These are phyloP conservation scores for Austrofundulus limnaeus DNA, from an alignment of 2,113 vertebrate species.

Conservation along the genomic window DNA sequence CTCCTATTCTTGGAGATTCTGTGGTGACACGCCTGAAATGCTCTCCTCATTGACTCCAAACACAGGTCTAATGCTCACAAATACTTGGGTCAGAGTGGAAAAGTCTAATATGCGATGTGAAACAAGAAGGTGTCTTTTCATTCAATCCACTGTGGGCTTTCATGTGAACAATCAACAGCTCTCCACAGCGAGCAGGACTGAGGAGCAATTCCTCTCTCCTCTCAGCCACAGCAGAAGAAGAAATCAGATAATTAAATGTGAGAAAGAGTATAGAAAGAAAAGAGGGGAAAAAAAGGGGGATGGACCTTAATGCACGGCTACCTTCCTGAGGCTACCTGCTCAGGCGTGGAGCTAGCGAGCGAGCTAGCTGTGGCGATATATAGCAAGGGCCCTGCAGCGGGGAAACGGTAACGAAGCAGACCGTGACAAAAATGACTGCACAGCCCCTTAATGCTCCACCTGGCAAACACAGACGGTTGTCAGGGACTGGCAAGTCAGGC, in stretches of 20 bases:
- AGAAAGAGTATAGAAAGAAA: slow-evolving; percentile 81
- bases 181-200: slow-evolving; percentile 80
- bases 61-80: slow-evolving; percentile 77
- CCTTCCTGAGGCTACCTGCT: slow-evolving; percentile 84
- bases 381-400: slow-evolving; percentile 72
- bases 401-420: slow-evolving; percentile 70
- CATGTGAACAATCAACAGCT: slow-evolving; percentile 83
- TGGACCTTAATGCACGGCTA: slow-evolving; percentile 87
- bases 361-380: slow-evolving; percentile 68
- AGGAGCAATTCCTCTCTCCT: slow-evolving; percentile 87
- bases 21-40: slow-evolving; percentile 81
- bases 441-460: slow-evolving; percentile 82
- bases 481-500: slow-evolving; percentile 91
- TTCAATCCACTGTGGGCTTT: slow-evolving; percentile 82
- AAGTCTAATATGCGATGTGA: slow-evolving; percentile 83
- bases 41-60: slow-evolving; percentile 82
- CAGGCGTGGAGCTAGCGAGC: slow-evolving; percentile 74
- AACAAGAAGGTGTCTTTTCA: slow-evolving; percentile 80
- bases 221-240: slow-evolving; percentile 83
- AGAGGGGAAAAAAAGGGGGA: slow-evolving; percentile 68
- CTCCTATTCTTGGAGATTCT: slow-evolving; percentile 68
- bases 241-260: slow-evolving; percentile 96
- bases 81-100: slow-evolving; percentile 78
- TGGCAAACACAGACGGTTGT: slow-evolving; percentile 88
- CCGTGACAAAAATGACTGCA: slow-evolving; percentile 76